Evolutionary conservation across 2,797 vertebrate genomes (phyloP).

Genomic region (Gymnocypris eckloni): DNA sequence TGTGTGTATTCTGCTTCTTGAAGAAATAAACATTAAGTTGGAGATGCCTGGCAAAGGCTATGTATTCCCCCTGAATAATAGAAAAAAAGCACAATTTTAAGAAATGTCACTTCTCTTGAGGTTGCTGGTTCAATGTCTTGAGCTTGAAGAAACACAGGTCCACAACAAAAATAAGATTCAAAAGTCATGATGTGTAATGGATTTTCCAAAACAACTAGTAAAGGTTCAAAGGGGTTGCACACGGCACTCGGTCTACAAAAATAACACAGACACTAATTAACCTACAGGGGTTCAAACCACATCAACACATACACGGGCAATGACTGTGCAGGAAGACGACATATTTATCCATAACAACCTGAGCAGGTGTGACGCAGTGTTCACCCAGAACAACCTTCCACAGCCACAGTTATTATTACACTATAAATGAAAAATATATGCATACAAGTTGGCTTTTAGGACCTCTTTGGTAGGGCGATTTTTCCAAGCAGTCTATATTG

Average conservation of each 20-base stretch:
- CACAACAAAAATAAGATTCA: background rate
- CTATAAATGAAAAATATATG: background rate
- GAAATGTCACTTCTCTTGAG: background rate
- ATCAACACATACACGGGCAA: background rate
- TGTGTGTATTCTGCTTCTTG: slow-evolving; percentile 82
- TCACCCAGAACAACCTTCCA: slow-evolving; percentile 18
- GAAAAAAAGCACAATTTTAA: background rate
- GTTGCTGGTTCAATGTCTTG: background rate
- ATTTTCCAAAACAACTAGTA: slow-evolving; percentile 42
- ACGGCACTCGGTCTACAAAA: background rate
- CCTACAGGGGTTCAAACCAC: slow-evolving; percentile 13
- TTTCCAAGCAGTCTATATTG: too few relatives aligned
- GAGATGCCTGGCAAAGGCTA: slow-evolving; percentile 80
- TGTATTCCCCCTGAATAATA: slow-evolving; percentile 80
- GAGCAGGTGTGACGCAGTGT: background rate
- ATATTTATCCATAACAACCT: slow-evolving; percentile 8
- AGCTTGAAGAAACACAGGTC: background rate
- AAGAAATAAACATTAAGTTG: slow-evolving; percentile 88
- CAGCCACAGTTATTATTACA: background rate
- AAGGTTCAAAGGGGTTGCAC: background rate
- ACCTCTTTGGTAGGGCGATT: background rate
- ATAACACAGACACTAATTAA: slow-evolving; percentile 31
- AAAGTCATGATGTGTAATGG: slow-evolving; percentile 25
- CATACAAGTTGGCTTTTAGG: background rate
- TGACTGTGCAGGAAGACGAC: slow-evolving; percentile 2